Percentiles rank a stretch among this genome's conserved stretches.
These are phyloP conservation scores for Hybognathus amarus DNA, from an alignment of 2,797 vertebrate species.

Conservation along the genomic window DNA sequence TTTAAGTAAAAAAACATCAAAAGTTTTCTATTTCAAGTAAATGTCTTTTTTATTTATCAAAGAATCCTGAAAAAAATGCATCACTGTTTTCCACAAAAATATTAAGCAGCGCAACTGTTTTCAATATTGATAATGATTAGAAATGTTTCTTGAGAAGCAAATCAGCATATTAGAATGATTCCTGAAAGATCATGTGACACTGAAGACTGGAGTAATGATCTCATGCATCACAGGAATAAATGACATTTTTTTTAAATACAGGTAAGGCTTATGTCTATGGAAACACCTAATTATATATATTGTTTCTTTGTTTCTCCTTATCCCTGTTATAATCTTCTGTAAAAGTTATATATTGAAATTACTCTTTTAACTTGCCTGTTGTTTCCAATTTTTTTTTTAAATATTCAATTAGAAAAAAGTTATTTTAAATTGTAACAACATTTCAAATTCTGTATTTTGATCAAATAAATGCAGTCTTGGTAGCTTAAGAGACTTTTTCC, in stretches of 20 bases:
- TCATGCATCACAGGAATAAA: neutral
- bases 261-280: too few species aligned
- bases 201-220: neutral
- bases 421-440: neutral
- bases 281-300: too few species aligned
- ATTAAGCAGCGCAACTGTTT: too few species aligned
- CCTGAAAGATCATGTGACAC: neutral
- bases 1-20: neutral
- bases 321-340: too few species aligned
- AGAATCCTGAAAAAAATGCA: too few species aligned
- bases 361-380: too few species aligned
- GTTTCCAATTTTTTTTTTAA: too few species aligned
- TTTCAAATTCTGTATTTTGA: neutral
- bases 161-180: neutral
- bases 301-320: too few species aligned
- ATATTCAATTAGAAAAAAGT: neutral
- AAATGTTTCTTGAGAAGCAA: neutral
- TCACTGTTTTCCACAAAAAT: too few species aligned
- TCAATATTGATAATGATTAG: too few species aligned
- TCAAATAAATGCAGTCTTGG: neutral
- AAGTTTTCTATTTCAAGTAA: neutral
- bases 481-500: neutral
- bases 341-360: too few species aligned
- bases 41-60: neutral
- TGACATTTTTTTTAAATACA: too few species aligned